Conservation (phyloP, 2,797 vertebrate species). For the Rallus crepitans region DNA sequence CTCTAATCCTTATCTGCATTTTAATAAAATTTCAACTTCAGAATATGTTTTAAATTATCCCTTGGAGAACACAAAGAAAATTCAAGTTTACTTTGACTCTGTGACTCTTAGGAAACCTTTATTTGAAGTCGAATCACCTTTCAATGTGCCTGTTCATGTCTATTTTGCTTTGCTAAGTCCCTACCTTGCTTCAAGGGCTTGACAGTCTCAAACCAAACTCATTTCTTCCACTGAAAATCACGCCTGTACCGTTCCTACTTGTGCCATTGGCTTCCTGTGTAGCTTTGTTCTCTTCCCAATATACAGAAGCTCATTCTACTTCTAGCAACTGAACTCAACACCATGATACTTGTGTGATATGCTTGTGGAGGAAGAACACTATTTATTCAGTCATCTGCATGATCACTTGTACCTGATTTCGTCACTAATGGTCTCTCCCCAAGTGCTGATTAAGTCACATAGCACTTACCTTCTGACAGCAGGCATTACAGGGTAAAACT, state of each 20-base stretch:
- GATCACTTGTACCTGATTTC: neutral
- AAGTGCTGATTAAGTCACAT: conserved; percentile 22
- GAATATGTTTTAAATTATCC: neutral
- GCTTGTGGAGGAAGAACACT: neutral
- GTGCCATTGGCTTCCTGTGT: neutral
- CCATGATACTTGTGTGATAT: neutral
- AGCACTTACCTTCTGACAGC: conserved; percentile 13
- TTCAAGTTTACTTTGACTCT: neutral
- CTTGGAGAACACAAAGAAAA: neutral
- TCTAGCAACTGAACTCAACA: neutral
- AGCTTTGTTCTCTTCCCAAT: neutral
- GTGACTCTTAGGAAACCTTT: neutral
- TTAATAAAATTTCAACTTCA: neutral
- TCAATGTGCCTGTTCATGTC: fast-evolving
- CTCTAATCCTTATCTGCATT: conserved; percentile 12
- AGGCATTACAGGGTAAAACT: neutral
- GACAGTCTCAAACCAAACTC: neutral
- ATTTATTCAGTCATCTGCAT: neutral
- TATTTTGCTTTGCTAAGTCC: neutral
- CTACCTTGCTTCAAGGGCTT: neutral
- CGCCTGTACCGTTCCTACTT: neutral
- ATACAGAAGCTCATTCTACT: neutral
- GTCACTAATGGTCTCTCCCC: neutral
- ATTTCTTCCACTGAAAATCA: neutral
- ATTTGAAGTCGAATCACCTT: neutral